Base-by-base conservation (phyloP, 1,140 invertebrate genomes). In the Dendrolimus punctatus region DNA sequence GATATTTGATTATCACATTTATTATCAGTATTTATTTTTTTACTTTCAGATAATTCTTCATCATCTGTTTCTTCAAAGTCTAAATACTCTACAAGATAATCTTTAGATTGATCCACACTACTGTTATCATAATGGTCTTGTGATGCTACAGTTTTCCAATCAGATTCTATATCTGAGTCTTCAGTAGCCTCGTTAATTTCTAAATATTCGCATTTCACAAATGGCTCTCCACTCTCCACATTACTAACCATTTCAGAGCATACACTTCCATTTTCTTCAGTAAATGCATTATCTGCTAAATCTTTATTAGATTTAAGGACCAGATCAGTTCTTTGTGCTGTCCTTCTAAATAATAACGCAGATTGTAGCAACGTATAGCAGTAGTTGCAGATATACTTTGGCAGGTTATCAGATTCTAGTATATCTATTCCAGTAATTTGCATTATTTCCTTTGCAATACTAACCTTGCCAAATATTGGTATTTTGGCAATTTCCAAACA, bases 401-500 rank as follows among this genome's bases (percentile, higher is more conserved):
- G 64, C 6, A 54, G 36, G 39, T 60, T 42, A 45, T 66, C 60
- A 42, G 62, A 43, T 46, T 50, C 46, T 38, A 0, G 42, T 8
- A 66, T 45, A 6, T 40, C 8, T 8, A 62, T 57, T 5, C 23
- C 42, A 38, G 46, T 49, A 40, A 59, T 62, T 6, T 52, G 39
- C 9, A 40, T 10, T 5, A 66, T 36, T 9, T 51, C 43, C 5
- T 23, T 8, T 10, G 54, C 53, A 9, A 62, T 48, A 43, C 63
- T 53, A 4, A 62, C 45, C 7, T 45, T 23, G 7, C 53, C 60
- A 8, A 51, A 63, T 39, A 66, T 66, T 2, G 58, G 46, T 23
- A 58, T 58, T 9, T 55, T 43, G 4, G 55, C 64, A 8, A 42
- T 40, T 4, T 53, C 39, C 37, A 66, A 62, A 42, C 64, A 66